These are phyloP conservation scores for Limenitis camilla DNA, from an alignment of 2,888 invertebrate species.

Conservation along the genomic window DNA sequence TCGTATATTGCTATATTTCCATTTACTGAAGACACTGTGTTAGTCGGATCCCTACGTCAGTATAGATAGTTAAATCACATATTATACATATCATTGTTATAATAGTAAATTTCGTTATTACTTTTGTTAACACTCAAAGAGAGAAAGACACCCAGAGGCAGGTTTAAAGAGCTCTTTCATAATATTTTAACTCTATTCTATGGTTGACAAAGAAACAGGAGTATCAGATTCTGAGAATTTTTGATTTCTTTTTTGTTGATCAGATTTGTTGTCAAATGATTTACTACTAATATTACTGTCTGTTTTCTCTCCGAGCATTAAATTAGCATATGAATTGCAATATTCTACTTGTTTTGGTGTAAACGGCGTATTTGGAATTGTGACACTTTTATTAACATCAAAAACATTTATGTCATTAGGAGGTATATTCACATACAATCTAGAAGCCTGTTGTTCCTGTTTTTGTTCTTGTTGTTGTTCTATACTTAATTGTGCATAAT, in stretches of 20 bases:
- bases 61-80: too few relatives aligned
- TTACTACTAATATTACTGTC: constrained; percentile 47
- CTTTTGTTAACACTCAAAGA: too few relatives aligned
- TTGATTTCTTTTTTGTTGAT: constrained; percentile 35
- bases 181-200: too few relatives aligned
- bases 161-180: too few relatives aligned
- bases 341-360: constrained; percentile 61
- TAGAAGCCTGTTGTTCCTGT: constrained; percentile 29
- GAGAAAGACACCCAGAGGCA: too few relatives aligned
- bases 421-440: constrained; percentile 64
- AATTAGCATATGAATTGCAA: constrained; percentile 61
- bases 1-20: too few relatives aligned
- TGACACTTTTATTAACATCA: constrained; percentile 42
- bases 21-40: too few relatives aligned
- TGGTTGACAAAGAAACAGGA: constrained; percentile 56
- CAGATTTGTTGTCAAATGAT: constrained; percentile 37
- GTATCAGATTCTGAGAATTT: constrained; percentile 65
- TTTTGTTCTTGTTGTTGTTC: constrained; percentile 51
- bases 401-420: constrained; percentile 41
- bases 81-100: too few relatives aligned
- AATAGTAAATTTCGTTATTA: too few relatives aligned
- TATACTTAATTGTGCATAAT: constrained; percentile 61
- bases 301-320: constrained; percentile 51
- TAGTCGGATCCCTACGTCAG: too few relatives aligned
- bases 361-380: constrained; percentile 48